Conservation (phyloP, 2,113 vertebrate species). For the Columbina picui region DNA sequence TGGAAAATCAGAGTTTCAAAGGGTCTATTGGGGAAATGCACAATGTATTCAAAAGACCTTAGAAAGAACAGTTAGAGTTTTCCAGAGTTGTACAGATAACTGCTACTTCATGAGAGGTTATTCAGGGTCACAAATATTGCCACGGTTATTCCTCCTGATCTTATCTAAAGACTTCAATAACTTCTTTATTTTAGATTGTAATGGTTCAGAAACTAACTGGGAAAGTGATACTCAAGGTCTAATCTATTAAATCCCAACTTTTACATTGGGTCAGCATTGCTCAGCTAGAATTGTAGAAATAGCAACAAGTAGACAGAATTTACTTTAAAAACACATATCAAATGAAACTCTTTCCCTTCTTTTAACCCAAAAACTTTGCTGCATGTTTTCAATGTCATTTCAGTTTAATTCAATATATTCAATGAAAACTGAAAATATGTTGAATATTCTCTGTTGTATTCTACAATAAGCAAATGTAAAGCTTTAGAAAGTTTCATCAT, state of each 20-base stretch:
- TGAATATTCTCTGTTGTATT: too few relatives aligned
- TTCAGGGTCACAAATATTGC: background rate
- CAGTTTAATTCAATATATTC: background rate
- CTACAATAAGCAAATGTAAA: background rate
- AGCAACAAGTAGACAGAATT: background rate
- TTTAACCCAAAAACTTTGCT: background rate
- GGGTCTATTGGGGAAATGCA: background rate
- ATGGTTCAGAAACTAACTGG: background rate
- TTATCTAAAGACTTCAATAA: background rate
- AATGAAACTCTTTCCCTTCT: background rate
- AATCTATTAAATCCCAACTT: background rate
- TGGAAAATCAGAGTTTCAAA: background rate
- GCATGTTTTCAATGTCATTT: background rate
- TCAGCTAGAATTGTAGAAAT: background rate
- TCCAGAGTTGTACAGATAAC: background rate
- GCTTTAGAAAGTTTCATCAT: background rate
- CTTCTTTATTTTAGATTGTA: background rate
- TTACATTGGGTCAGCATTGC: background rate
- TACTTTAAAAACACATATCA: background rate
- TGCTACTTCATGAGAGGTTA: background rate
- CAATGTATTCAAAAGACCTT: background rate
- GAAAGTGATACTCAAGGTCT: background rate
- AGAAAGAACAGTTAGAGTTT: background rate
- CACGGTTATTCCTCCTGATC: background rate
- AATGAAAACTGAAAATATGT: background rate